These are phyloP conservation scores for Bombycilla garrulus DNA, from an alignment of 2,113 vertebrate genomes.

Conservation along the genomic window DNA sequence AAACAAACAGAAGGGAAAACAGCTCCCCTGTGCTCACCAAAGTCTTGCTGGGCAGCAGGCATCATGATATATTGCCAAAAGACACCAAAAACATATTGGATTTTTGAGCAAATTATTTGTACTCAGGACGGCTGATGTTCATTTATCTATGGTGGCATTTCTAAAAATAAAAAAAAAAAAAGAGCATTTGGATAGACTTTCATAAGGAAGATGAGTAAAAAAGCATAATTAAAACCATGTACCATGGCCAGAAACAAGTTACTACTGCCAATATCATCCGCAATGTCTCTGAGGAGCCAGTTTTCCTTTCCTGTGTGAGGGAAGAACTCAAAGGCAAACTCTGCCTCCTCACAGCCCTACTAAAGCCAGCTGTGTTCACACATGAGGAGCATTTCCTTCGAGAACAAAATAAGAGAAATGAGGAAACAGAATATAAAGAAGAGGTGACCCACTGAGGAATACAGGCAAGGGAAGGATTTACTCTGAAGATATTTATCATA, in stretches of 20 bases:
- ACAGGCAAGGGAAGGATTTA: not conserved
- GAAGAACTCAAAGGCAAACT: conserved; percentile 2
- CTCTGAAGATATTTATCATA: not conserved
- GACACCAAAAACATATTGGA: not conserved
- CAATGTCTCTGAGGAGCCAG: conserved; percentile 8
- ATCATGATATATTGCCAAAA: not conserved
- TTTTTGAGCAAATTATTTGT: not conserved
- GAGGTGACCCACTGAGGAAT: conserved; percentile 11
- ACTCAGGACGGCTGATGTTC: not conserved
- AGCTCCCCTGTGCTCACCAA: not conserved
- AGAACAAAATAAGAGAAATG: not conserved
- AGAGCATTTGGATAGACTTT: not conserved
- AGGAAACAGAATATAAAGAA: not conserved
- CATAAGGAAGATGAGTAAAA: not conserved
- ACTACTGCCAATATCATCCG: conserved; percentile 22
- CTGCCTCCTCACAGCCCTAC: not conserved
- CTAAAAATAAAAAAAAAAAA: not conserved
- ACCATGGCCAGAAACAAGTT: not conserved
- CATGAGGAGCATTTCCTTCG: not conserved
- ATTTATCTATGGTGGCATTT: not conserved
- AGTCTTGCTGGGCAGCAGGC: not conserved
- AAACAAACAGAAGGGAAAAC: conserved; percentile 9
- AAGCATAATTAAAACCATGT: conserved; percentile 14
- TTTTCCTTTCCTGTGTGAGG: conserved; percentile 39
- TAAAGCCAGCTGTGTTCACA: conserved; percentile 31